Percentiles rank a stretch among this genome's conserved stretches.
These are phyloP conservation scores for Tortricodes alternella DNA, from an alignment of 2,888 invertebrate species.

Conservation along the genomic window DNA sequence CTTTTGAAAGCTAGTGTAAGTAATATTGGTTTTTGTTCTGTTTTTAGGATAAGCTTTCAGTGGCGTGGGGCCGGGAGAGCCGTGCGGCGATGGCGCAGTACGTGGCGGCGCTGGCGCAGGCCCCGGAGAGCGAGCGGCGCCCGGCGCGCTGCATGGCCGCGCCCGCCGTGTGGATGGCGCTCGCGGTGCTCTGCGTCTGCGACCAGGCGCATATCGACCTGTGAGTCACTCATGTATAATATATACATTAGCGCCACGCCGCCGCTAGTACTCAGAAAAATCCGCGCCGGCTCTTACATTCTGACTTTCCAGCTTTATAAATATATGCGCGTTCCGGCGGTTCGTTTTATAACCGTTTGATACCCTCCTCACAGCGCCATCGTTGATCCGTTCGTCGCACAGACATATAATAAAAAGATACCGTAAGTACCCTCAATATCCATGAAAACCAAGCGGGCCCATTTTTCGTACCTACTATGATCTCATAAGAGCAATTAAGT, in stretches of 20 bases:
- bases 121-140: slow-evolving; percentile 88
- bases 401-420: too few species aligned
- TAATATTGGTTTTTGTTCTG: neutral
- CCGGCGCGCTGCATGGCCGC: slow-evolving; percentile 91
- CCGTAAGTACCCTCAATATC: too few species aligned
- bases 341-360: too few species aligned
- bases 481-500: too few species aligned
- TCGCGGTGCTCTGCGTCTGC: slow-evolving; percentile 96
- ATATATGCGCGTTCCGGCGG: too few species aligned
- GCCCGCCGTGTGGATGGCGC: slow-evolving; percentile 94
- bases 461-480: too few species aligned
- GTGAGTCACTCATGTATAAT: slow-evolving; percentile 46
- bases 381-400: too few species aligned
- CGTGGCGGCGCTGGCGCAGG: slow-evolving; percentile 90
- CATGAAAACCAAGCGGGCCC: too few species aligned
- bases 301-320: too few species aligned
- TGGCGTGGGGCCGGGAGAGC: slow-evolving; percentile 93
- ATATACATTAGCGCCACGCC: neutral
- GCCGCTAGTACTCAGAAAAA: neutral
- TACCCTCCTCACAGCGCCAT: too few species aligned
- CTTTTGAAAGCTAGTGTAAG: too few species aligned
- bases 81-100: slow-evolving; percentile 94
- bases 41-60: slow-evolving; percentile 91
- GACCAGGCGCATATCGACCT: slow-evolving; percentile 94
- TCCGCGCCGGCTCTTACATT: too few species aligned